Conservation (phyloP, 2,888 invertebrate genomes). For the Lithophane leautieri region DNA sequence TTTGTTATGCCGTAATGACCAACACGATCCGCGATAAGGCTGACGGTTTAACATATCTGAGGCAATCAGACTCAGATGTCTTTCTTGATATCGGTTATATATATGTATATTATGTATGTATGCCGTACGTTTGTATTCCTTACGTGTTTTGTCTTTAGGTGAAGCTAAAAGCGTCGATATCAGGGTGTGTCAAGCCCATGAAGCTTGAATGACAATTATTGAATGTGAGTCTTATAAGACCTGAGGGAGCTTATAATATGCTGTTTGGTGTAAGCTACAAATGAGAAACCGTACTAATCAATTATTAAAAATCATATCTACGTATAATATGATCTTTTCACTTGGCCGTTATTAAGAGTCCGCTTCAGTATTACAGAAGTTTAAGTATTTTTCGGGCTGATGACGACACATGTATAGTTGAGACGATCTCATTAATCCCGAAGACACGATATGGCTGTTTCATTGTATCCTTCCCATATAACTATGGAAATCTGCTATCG, state of each 20-base stretch:
- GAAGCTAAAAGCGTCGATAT: constrained; percentile 37
- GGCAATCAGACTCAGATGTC: constrained; percentile 54
- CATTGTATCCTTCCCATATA: constrained; percentile 32
- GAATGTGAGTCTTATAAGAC: constrained; percentile 10
- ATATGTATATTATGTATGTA: constrained; percentile 14
- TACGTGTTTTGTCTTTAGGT: constrained; percentile 44
- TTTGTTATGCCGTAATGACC: constrained; percentile 52
- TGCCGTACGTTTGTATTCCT: constrained; percentile 22
- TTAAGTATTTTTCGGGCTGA: neutral
- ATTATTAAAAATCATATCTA: neutral
- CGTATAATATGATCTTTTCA: neutral
- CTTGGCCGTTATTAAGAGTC: neutral
- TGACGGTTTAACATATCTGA: constrained; percentile 46
- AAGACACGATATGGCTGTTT: constrained; percentile 10
- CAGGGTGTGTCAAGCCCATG: constrained; percentile 51
- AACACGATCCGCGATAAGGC: constrained; percentile 50
- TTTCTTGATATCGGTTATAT: constrained; percentile 48
- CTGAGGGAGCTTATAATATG: neutral
- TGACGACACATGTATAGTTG: too few species aligned
- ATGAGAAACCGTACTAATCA: neutral
- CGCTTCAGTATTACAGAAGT: neutral
- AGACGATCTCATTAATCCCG: constrained; percentile 1
- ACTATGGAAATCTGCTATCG: constrained; percentile 55
- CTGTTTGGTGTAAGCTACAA: neutral
- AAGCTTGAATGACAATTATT: constrained; percentile 45